Percentiles rank a stretch among this genome's conserved stretches.
Conservation (phyloP, 1,140 invertebrate genomes). For the Babylonia areolata region DNA sequence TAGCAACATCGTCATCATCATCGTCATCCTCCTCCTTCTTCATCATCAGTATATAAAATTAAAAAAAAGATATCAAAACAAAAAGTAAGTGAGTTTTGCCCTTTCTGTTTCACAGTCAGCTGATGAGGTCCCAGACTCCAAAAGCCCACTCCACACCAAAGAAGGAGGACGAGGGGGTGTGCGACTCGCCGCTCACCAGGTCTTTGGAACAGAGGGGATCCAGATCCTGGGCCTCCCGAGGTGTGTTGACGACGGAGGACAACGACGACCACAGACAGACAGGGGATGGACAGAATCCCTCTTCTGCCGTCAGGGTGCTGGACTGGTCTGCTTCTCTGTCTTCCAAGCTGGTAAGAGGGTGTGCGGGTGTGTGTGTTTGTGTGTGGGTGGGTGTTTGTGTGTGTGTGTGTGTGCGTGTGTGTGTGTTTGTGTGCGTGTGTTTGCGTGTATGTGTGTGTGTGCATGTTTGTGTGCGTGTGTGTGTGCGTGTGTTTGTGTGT, state of each 20-base stretch:
- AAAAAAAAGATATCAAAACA: too few species aligned
- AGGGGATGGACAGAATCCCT: background rate
- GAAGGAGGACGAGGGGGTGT: background rate
- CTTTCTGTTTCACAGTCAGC: background rate
- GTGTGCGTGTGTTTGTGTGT: too few species aligned
- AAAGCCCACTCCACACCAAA: background rate
- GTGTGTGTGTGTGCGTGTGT: background rate
- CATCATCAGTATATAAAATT: too few species aligned
- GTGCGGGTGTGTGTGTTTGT: background rate
- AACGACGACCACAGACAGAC: background rate
- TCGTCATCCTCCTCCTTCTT: too few species aligned
- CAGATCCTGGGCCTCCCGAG: background rate
- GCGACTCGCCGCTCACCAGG: background rate
- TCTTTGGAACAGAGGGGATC: background rate
- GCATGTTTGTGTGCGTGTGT: too few species aligned
- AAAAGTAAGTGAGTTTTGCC: background rate
- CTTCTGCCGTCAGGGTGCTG: too few species aligned
- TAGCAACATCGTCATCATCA: too few species aligned
- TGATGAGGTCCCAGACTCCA: background rate
- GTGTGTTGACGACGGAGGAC: background rate
- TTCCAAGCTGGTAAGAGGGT: background rate
- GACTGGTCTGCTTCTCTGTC: too few species aligned
- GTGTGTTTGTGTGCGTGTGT: background rate
- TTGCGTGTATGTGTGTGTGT: too few species aligned
- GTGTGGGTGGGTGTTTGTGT: background rate